Base-by-base conservation (phyloP, 2,113 vertebrate genomes). In the Oenanthe melanoleuca region DNA sequence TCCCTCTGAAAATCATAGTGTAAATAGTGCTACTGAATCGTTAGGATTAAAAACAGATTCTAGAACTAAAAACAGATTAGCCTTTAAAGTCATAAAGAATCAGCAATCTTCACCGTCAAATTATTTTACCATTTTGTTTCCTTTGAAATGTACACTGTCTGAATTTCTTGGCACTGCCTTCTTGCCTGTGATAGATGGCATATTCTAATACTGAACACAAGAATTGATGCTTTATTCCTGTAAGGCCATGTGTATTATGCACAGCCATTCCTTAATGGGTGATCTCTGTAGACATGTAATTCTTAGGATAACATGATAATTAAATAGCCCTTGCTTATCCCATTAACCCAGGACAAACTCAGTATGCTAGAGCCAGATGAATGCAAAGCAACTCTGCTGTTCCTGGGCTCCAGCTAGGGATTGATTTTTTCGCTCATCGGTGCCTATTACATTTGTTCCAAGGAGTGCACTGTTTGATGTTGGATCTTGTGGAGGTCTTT, bases 271-370 rank as follows among this genome's bases (percentile, higher is more conserved):
- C 79, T 66, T 90, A 83, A 88, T 86, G 82, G 86, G 55, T 88
- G 72, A 93, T 94, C 92, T 95, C 91, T 92, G 21, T 65, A 92
- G 91, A 67, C 92, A n/a, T 86, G 88, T 88, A 92, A 92, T 96
- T 96, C 94, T 82, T 95, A 12, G 96, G 92, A 80, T 96, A 93
- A 95, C 2, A 0, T 90, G 92, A 80, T 90, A 93, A 95, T 96
- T 93, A 92, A 97, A 94, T 95, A 93, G 89, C 82, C 93, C 64
- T 93, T 80, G 74, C 82, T 95, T 88, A 97, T 95, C 95, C 80
- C 91, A 94, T 97, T 96, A 97, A 92, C 94, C 50, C 56, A 65
- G 96, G 82, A 86, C 88, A 95, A 94, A 88, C 64, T 77, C 40
- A 7, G 79, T 72, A 6, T 93, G 86, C 59, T 83, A 22, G 82